These are phyloP conservation scores for Epistrophe grossulariae DNA, from an alignment of 2,888 invertebrate species.

Conservation along the genomic window DNA sequence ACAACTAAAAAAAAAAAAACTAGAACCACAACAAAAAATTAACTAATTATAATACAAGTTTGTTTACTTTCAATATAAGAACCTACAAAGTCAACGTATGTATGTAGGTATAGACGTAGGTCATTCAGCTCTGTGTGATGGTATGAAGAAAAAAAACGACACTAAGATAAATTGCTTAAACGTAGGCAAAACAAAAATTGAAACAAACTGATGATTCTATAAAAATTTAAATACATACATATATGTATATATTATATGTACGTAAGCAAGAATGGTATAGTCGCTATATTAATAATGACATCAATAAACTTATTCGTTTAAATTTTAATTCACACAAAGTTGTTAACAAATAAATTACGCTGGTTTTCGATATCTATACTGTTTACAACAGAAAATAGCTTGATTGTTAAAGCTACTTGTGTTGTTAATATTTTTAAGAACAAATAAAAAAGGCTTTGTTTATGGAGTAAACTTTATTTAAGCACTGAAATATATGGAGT, in stretches of 20 bases:
- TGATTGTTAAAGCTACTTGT: slow-evolving; percentile 6
- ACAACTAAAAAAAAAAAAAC: slow-evolving; percentile 19
- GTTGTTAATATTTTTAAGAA: background rate
- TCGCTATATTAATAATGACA: slow-evolving; percentile 65
- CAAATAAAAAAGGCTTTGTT: background rate
- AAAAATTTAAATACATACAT: slow-evolving; percentile 16
- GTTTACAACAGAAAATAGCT: background rate
- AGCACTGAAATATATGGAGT: too few species aligned
- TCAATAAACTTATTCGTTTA: slow-evolving; percentile 58
- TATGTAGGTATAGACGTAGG: slow-evolving; percentile 37
- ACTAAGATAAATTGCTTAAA: slow-evolving; percentile 41
- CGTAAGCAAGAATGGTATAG: slow-evolving; percentile 44
- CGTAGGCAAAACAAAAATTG: slow-evolving; percentile 31
- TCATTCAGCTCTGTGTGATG: slow-evolving; percentile 60
- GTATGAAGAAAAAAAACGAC: slow-evolving; percentile 20
- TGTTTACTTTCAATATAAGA: slow-evolving; percentile 56
- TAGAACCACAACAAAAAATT: background rate
- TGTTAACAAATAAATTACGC: slow-evolving; percentile 57
- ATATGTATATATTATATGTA: background rate
- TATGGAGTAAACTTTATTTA: too few species aligned
- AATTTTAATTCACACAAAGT: slow-evolving; percentile 63
- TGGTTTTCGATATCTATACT: slow-evolving; percentile 34
- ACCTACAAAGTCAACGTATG: slow-evolving; percentile 7
- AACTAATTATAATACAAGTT: slow-evolving; percentile 43
- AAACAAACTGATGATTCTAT: slow-evolving; percentile 25